Conservation (phyloP, 1,140 invertebrate genomes). For the Penaeus vannamei region DNA sequence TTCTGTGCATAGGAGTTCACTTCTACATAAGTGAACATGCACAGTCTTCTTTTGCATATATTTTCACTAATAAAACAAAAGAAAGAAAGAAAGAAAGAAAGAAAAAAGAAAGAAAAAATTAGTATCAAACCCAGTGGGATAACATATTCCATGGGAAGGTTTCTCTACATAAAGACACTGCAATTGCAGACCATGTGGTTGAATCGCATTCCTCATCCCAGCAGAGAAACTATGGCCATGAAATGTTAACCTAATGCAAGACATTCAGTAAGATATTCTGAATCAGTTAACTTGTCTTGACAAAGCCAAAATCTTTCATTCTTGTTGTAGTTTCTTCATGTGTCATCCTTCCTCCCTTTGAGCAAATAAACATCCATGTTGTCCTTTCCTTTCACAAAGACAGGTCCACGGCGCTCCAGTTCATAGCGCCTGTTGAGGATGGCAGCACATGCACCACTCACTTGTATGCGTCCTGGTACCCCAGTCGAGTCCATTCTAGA, state of each 20-base stretch:
- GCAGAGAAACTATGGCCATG: not conserved
- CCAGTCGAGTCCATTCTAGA: conserved; percentile 96
- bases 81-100: too few relatives aligned
- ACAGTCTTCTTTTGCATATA: too few relatives aligned
- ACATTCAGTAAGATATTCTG: not conserved
- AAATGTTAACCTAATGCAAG: not conserved
- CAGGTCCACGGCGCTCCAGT: conserved; percentile 86
- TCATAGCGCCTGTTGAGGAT: conserved; percentile 80
- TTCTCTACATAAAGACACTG: too few relatives aligned
- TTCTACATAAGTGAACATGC: too few relatives aligned
- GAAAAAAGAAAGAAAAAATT: too few relatives aligned
- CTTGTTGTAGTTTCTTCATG: not conserved
- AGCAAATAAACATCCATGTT: conserved; percentile 91
- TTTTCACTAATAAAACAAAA: too few relatives aligned
- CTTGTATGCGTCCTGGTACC: conserved; percentile 87
- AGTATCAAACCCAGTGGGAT: too few relatives aligned
- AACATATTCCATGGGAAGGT: too few relatives aligned
- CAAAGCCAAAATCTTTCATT: not conserved
- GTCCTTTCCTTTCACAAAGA: conserved; percentile 96
- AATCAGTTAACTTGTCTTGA: too few relatives aligned
- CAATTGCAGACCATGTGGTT: too few relatives aligned
- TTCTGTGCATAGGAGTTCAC: too few relatives aligned
- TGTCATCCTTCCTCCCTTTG: conserved; percentile 59
- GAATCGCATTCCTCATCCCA: too few relatives aligned
- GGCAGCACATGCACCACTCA: conserved; percentile 82